Evolutionary conservation across 1,140 invertebrate species (phyloP).

Genomic region (Trypoxylus dichotomus): DNA sequence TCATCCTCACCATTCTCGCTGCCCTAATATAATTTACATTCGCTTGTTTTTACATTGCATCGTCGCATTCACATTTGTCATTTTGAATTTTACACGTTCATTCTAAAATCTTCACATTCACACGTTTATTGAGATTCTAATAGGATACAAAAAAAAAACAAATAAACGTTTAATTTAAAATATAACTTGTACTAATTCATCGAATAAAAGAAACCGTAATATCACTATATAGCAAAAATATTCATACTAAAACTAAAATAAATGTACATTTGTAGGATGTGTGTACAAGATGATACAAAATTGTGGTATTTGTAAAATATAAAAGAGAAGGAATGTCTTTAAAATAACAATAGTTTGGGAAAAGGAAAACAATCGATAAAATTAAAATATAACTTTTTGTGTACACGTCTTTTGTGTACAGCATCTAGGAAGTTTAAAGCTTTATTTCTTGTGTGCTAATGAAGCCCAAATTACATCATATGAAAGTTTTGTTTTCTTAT

Average conservation of each 20-base stretch:
- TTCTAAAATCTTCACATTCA: not conserved
- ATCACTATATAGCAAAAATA: slow-evolving; percentile 10
- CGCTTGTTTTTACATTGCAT: not conserved
- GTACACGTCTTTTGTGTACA: no score
- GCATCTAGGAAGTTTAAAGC: no score
- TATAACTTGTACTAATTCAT: slow-evolving; percentile 23
- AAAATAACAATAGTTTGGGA: no score
- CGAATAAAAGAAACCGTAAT: not conserved
- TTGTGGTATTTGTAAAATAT: not conserved
- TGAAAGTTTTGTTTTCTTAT: no score
- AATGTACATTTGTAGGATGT: not conserved
- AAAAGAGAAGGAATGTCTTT: no score
- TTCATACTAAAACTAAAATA: not conserved
- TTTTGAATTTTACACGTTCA: not conserved
- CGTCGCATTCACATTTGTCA: not conserved
- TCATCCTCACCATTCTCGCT: not conserved
- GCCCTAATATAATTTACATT: not conserved
- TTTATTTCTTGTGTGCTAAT: no score
- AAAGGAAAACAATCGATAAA: no score
- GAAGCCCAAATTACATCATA: no score
- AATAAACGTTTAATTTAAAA: slow-evolving; percentile 14
- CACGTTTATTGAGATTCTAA: not conserved
- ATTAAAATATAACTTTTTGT: no score
- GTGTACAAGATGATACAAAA: slow-evolving; percentile 15
- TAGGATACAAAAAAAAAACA: not conserved